A percentile compares a stretch with the other conserved stretches of the same genome.
Evolutionary conservation across 2,888 invertebrate species (phyloP).

Genomic region (Acanthacorydalis orientalis): DNA sequence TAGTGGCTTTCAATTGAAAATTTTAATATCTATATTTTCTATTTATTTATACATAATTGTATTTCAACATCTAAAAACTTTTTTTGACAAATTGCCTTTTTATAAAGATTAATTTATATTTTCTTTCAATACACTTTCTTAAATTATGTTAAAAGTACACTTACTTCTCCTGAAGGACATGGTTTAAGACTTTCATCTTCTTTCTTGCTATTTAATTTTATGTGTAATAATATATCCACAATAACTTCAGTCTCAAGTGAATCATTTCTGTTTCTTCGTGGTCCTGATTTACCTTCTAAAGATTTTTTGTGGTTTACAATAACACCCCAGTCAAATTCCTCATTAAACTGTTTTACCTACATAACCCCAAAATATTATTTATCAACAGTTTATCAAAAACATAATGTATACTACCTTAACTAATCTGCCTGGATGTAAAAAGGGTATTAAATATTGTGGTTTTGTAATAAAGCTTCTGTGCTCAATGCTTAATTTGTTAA

Average conservation of each 20-base stretch:
- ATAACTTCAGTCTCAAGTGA: constrained; percentile 46
- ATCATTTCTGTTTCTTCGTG: constrained; percentile 31
- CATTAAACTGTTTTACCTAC: constrained; percentile 62
- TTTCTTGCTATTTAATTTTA: constrained; percentile 44
- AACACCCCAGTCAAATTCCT: constrained; percentile 94
- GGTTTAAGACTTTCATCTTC: constrained; percentile 39
- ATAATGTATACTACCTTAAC: constrained; percentile 48
- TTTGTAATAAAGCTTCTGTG: constrained; percentile 66
- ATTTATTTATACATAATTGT: too few species aligned
- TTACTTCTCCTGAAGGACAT: constrained; percentile 45
- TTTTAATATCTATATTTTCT: too few species aligned
- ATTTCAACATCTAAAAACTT: too few species aligned
- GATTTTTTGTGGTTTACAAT: constrained; percentile 70
- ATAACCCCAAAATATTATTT: constrained; percentile 10
- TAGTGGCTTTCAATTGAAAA: too few species aligned
- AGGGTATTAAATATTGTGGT: constrained; percentile 80
- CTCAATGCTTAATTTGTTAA: constrained; percentile 24
- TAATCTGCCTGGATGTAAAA: constrained; percentile 85
- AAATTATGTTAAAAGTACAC: not conserved
- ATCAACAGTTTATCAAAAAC: constrained; percentile 3
- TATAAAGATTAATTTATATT: too few species aligned
- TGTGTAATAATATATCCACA: constrained; percentile 69
- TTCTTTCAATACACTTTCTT: too few species aligned
- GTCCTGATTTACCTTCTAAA: constrained; percentile 14
- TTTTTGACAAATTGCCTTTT: too few species aligned